Base-by-base conservation (phyloP, 2,113 vertebrate species). In the Cyrtonyx montezumae region DNA sequence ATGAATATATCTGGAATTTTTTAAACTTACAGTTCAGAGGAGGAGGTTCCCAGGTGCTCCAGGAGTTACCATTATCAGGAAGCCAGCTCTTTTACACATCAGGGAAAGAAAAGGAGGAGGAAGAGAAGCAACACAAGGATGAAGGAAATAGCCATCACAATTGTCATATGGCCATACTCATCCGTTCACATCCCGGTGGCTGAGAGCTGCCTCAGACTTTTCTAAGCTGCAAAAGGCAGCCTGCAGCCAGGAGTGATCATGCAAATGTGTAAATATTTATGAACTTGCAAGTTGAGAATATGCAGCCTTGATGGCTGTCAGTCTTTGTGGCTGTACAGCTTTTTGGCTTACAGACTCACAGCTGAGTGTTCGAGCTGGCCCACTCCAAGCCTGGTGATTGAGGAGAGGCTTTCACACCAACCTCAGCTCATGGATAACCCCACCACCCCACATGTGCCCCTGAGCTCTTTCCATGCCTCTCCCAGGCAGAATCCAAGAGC, bases 201-300 rank as follows among this genome's bases (percentile, higher is more conserved):
- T 28, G 48, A 88, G 81, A 88, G 81, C 67, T 56, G 67, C 77
- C 56, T 15, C 3, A 53, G 67, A 36, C 84, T 36, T 88, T 80
- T 80, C 92, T 62, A 55, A 80, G 81, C 88, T 67, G 66, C 53
- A 55, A 63, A 30, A 69, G 84, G 28, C 86, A 74, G 73, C 36
- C 78, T 49, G 59, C 79, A 84, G 91, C 88, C 92, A 91, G 61
- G 7, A 74, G 61, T n/a, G 79, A 75, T 81, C 85, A 87, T 48
- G 76, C 23, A 68, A 40, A 82, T 15, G 22, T 87, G 71, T 82
- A 95, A 94, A 87, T 94, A 86, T 88, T 94, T 88, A 78, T 75
- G 95, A 94, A 87, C 84, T 79, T 58, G 2, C 40, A 91, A 78
- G 62, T 87, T 95, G 67, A 68, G 87, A 75, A 87, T 49, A 55